A percentile compares a stretch with the other conserved stretches of the same genome.
Evolutionary conservation across 2,113 vertebrate species (phyloP).

Genomic region (Stomatorhinus ivindoensis): DNA sequence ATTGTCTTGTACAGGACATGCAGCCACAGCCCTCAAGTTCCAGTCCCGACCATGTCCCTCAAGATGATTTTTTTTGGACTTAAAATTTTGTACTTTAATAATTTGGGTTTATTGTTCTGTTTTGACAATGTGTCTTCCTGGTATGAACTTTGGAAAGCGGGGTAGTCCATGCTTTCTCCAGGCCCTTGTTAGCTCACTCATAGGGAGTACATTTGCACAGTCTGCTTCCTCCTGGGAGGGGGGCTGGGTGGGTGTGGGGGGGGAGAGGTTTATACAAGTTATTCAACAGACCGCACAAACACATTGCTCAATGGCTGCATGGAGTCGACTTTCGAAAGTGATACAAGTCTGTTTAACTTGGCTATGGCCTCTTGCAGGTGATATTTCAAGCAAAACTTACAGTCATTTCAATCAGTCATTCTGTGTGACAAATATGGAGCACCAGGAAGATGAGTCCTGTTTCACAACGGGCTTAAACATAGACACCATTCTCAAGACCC

Average conservation of each 20-base stretch:
- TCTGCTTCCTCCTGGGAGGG: neutral
- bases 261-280: neutral
- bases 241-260: neutral
- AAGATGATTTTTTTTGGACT: slow-evolving; percentile 40
- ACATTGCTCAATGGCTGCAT: slow-evolving; percentile 35
- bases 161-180: slow-evolving; percentile 20
- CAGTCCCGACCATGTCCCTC: slow-evolving; percentile 32
- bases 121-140: slow-evolving; percentile 33
- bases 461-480: neutral
- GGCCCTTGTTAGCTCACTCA: slow-evolving; percentile 33
- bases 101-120: slow-evolving; percentile 39
- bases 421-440: neutral
- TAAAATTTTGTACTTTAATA: slow-evolving; percentile 42
- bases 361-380: slow-evolving; percentile 17
- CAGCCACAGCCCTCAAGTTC: slow-evolving; percentile 29
- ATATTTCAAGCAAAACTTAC: neutral
- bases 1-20: neutral
- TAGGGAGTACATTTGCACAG: slow-evolving; percentile 24
- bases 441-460: neutral
- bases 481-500: neutral
- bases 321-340: slow-evolving; percentile 14
- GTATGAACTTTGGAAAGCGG: slow-evolving; percentile 29
- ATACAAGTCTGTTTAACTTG: slow-evolving; percentile 18
- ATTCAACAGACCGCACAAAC: slow-evolving; percentile 27
- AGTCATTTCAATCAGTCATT: neutral